Percentiles rank a stretch among this genome's conserved stretches.
phyloP scores from a whole-genome alignment of 2,888 invertebrate species.

The Shargacucullia verbasci region DNA sequence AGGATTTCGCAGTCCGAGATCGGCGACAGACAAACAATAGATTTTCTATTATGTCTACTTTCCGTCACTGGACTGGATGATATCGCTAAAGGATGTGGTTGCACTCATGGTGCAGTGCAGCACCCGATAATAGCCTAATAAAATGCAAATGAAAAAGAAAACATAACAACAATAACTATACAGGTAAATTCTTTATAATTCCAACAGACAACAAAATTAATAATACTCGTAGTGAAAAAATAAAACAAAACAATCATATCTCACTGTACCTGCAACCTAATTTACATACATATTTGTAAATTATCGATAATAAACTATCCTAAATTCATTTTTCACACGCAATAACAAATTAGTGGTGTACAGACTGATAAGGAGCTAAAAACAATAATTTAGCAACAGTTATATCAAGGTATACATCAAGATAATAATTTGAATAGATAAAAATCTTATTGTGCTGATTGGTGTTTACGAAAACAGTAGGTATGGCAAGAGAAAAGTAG shows the following conservation, averaged over 20 bases:
- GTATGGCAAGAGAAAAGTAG: background rate
- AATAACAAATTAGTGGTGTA: constrained; percentile 23
- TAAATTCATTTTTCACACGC: constrained; percentile 10
- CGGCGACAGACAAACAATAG: no score
- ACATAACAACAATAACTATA: background rate
- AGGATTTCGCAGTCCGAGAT: no score
- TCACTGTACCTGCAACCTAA: constrained; percentile 1
- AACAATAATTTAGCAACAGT: constrained; percentile 24
- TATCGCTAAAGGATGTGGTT: no score
- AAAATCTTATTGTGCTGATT: constrained; percentile 14
- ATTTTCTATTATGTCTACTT: no score
- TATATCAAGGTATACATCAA: no score
- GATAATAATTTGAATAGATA: constrained; percentile 36
- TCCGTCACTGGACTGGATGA: no score
- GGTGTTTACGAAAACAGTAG: background rate
- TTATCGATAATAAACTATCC: constrained; percentile 25
- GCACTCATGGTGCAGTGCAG: no score
- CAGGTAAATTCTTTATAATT: no score
- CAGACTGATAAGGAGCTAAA: constrained; percentile 38
- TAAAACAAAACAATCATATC: background rate
- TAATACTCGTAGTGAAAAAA: no score
- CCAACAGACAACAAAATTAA: background rate
- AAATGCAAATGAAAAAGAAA: background rate
- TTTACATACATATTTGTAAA: constrained; percentile 15
- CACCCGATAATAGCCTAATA: no score